phyloP scores from a whole-genome alignment of 2,797 vertebrate genomes.

The Botia kubotai region DNA sequence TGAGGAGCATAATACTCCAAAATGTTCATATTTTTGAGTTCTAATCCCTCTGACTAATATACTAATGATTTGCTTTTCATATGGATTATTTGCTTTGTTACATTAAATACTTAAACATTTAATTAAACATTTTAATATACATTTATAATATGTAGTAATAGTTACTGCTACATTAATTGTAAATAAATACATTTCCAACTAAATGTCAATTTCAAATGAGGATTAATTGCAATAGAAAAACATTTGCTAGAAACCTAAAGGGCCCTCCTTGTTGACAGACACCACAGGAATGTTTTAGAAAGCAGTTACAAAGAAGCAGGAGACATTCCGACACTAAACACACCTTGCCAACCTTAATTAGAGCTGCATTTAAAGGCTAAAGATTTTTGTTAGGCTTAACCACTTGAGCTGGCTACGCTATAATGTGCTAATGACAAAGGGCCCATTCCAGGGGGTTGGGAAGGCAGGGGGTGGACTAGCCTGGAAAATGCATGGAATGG shows the following conservation, averaged over 20 bases:
- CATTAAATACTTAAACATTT: neutral
- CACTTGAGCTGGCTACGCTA: constrained; percentile 56
- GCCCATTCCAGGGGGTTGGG: constrained; percentile 38
- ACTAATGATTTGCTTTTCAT: neutral
- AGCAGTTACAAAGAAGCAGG: constrained; percentile 34
- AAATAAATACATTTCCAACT: neutral
- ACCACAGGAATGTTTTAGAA: constrained; percentile 45
- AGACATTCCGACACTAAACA: constrained; percentile 59
- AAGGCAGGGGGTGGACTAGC: constrained; percentile 42
- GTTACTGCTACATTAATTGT: neutral
- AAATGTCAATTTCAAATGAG: neutral
- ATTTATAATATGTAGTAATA: neutral
- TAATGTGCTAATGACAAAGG: constrained; percentile 67
- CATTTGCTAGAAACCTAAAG: constrained; percentile 1
- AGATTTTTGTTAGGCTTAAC: constrained; percentile 46
- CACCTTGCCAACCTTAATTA: constrained; percentile 60
- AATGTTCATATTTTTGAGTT: too few relatives aligned
- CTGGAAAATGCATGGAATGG: constrained; percentile 45
- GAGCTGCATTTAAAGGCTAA: constrained; percentile 42
- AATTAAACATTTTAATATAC: neutral
- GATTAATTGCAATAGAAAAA: neutral
- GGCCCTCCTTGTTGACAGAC: constrained; percentile 39
- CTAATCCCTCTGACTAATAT: neutral
- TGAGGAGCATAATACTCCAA: neutral
- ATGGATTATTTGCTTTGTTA: neutral